phyloP scores from a whole-genome alignment of 2,113 vertebrate genomes.

The Silurus glanis region DNA sequence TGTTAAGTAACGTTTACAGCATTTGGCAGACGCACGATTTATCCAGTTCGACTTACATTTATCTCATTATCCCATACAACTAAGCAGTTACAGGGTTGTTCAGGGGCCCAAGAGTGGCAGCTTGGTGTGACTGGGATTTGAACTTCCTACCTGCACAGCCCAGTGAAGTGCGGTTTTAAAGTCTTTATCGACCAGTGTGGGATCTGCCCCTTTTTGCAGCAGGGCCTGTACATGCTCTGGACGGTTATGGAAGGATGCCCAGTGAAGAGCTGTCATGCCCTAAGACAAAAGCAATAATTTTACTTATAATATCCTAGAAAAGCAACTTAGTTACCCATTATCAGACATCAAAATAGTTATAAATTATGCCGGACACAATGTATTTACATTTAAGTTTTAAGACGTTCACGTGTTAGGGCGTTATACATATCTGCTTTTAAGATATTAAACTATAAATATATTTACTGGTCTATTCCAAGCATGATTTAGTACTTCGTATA shows the following conservation, averaged over 20 bases:
- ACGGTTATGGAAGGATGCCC: slow-evolving; percentile 86
- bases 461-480: neutral
- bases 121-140: fast-evolving
- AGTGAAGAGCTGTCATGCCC: slow-evolving; percentile 89
- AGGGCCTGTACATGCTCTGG: slow-evolving; percentile 81
- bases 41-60: too few relatives aligned
- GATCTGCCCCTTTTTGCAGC: slow-evolving; percentile 82
- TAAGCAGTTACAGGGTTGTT: too few relatives aligned
- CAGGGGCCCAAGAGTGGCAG: too few relatives aligned
- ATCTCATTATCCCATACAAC: too few relatives aligned
- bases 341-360: neutral
- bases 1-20: neutral
- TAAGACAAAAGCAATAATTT: slow-evolving; percentile 52
- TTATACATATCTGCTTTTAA: neutral
- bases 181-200: slow-evolving; percentile 85
- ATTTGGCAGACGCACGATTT: too few relatives aligned
- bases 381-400: neutral
- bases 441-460: neutral
- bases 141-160: slow-evolving; percentile 81
- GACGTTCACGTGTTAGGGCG: neutral
- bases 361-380: neutral
- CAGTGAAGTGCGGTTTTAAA: slow-evolving; percentile 88
- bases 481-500: neutral
- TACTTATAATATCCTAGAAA: neutral
- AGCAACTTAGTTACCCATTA: neutral